phyloP scores from a whole-genome alignment of 2,797 vertebrate genomes.

The Xiphorhynchus erythropygius region DNA sequence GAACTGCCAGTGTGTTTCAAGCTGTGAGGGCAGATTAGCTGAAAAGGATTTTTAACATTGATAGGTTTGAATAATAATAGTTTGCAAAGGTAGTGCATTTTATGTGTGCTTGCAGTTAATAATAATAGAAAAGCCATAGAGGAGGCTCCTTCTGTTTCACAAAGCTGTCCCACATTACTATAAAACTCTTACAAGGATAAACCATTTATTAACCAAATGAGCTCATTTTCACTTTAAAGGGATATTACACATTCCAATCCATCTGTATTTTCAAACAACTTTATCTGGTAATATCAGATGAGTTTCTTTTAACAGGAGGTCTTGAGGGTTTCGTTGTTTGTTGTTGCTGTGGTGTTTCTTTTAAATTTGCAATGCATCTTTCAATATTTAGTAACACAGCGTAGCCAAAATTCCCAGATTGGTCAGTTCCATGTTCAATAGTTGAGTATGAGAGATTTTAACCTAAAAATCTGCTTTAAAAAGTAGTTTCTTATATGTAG shows the following conservation, averaged over 20 bases:
- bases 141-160: neutral
- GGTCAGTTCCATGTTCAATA: neutral
- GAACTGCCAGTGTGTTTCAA: conserved; percentile 20
- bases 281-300: neutral
- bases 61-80: conserved; percentile 32
- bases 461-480: neutral
- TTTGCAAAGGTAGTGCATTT: conserved; percentile 31
- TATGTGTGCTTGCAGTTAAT: neutral
- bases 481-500: neutral
- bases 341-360: neutral
- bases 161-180: neutral
- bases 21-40: conserved; percentile 35
- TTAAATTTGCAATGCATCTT: neutral
- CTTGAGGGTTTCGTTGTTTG: neutral
- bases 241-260: neutral
- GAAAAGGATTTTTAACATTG: conserved; percentile 22
- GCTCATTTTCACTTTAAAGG: conserved; percentile 21
- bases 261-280: neutral
- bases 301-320: neutral
- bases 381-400: neutral
- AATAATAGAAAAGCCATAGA: neutral
- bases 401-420: neutral
- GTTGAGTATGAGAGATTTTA: neutral
- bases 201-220: neutral
- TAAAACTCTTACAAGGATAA: neutral